Base-by-base conservation (phyloP, 2,113 vertebrate species). In the Lepus timidus region DNA sequence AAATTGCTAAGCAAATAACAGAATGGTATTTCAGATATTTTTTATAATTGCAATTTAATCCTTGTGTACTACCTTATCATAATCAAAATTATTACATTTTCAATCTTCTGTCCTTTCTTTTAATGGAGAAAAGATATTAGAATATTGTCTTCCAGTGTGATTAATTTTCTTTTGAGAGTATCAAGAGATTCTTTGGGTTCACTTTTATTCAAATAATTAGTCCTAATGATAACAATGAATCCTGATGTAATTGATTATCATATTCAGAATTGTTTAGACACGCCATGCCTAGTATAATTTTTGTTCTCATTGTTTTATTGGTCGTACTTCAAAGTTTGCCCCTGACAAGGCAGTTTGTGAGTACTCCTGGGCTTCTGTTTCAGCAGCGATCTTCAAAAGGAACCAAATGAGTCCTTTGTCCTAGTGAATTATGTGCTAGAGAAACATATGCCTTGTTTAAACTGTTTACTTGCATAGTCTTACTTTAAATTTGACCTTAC, bases 201-300 rank as follows among this genome's bases (percentile, higher is more conserved):
- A 74, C 12, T 9, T 90, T 96, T 65, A 61, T 92, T 94, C 27
- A 96, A 49, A 83, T 93, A 85, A 76, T 78, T 36, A 81, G 19
- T 58, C 44, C 22, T 80, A 92, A 90, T 55, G 85, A 74, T 89
- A 76, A 81, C 39, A 82, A 29, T 49, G 20, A 83, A 85, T 80
- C 17, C 19, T 44, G 25, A 29, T 75, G 0, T 49, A 88, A 31
- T 44, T 90, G 17, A 90, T 91, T 68, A 80, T 89, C 27, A 3
- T 64, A 39, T 39, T 71, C 49, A 73, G 33, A 92, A 58, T 39
- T 89, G 9, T 92, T 55, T 75, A 90, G 88, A 78, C 2, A 71
- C 36, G 17, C 22, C 33, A 65, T 74, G 22, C 14, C 25, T 83
- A 70, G 3, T 68, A 58, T 11, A 12, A 36, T 93, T 92, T 95